Conservation (phyloP, 30 jellyfish, hydroid and myxozoan species). For the Rhopilema esculentum region DNA sequence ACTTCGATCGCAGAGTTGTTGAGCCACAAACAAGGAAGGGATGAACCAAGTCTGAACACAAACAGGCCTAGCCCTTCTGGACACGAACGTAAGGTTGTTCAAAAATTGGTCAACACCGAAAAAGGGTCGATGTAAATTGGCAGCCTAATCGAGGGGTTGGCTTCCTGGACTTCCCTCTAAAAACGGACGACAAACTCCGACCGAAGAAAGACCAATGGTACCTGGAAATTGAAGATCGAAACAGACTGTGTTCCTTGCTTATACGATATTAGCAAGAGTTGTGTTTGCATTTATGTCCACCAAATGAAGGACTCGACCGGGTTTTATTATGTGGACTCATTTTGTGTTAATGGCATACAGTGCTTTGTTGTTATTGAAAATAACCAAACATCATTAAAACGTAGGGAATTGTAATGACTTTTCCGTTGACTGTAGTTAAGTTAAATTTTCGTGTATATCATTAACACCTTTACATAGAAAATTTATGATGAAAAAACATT, state of each 20-base stretch:
- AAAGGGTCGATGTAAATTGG: conserved; percentile 52
- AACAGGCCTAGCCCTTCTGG: conserved; percentile 93
- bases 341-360: neutral
- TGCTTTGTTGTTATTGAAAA: conserved; percentile 6
- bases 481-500: too few relatives aligned
- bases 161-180: neutral
- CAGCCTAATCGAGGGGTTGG: conserved; percentile 4
- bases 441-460: too few relatives aligned
- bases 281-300: neutral
- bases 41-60: conserved; percentile 88
- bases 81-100: conserved; percentile 92
- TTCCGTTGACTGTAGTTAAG: too few relatives aligned
- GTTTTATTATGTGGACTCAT: neutral
- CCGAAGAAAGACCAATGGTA: conserved; percentile 2
- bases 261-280: neutral
- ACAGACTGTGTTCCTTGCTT: neutral
- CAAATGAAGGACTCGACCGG: neutral
- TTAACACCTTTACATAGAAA: too few relatives aligned
- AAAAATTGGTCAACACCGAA: conserved; percentile 84
- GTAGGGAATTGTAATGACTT: too few relatives aligned
- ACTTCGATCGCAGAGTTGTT: conserved; percentile 80
- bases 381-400: neutral
- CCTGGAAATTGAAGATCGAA: neutral
- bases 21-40: conserved; percentile 93
- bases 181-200: neutral